phyloP scores from a whole-genome alignment of 2,888 invertebrate genomes.

The Heliconius aoede region DNA sequence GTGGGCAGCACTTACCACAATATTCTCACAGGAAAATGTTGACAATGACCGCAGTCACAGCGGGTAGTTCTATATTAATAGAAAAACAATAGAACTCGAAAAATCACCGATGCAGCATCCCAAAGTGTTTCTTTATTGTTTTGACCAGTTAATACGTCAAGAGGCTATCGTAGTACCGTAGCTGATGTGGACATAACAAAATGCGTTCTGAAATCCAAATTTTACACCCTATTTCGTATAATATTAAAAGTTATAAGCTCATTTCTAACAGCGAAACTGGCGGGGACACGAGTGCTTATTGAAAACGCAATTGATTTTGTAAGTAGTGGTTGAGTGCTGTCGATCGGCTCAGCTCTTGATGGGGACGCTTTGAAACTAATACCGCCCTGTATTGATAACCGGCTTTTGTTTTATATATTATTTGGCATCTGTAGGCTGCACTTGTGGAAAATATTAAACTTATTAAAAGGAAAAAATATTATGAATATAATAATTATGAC shows the following conservation, averaged over 20 bases:
- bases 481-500: slow-evolving; percentile 8
- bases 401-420: slow-evolving; percentile 36
- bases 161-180: slow-evolving; percentile 68
- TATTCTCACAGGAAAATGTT: slow-evolving; percentile 76
- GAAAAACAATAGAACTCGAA: slow-evolving; percentile 71
- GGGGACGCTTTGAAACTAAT: slow-evolving; percentile 64
- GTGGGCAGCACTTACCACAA: slow-evolving; percentile 49
- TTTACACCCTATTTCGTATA: slow-evolving; percentile 46
- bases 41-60: slow-evolving; percentile 55
- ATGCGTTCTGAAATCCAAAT: not conserved
- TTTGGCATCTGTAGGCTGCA: slow-evolving; percentile 32
- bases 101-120: slow-evolving; percentile 72
- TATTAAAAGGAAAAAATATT: slow-evolving; percentile 16
- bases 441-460: slow-evolving; percentile 23
- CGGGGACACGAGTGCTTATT: slow-evolving; percentile 72
- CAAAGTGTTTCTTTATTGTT: slow-evolving; percentile 72
- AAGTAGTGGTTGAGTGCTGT: slow-evolving; percentile 57
- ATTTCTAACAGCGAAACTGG: slow-evolving; percentile 44
- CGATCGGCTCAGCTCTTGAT: slow-evolving; percentile 39
- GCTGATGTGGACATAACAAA: not conserved
- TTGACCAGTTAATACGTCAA: slow-evolving; percentile 74
- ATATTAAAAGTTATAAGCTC: slow-evolving; percentile 43
- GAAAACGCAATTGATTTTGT: slow-evolving; percentile 73
- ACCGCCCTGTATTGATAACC: slow-evolving; percentile 50
- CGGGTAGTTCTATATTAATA: slow-evolving; percentile 58